phyloP scores from a whole-genome alignment of 2,888 invertebrate species.

The Ctenicera cuprea region DNA sequence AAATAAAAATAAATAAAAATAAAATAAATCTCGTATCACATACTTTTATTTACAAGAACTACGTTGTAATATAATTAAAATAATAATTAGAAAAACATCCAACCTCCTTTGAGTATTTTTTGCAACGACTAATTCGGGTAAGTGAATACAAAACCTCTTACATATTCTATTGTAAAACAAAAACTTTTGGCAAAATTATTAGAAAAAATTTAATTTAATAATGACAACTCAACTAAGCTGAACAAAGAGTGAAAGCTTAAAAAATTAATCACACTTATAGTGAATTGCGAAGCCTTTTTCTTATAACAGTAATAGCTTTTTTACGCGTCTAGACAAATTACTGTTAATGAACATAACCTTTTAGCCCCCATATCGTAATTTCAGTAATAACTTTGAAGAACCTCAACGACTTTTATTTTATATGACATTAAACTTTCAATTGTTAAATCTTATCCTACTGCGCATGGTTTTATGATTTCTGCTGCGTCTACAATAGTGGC shows the following conservation, averaged over 20 bases:
- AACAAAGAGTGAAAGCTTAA: background rate
- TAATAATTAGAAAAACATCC: too few species aligned
- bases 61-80: too few species aligned
- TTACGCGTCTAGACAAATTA: slow-evolving; percentile 41
- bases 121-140: too few species aligned
- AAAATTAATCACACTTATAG: background rate
- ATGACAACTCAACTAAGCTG: background rate
- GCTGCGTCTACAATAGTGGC: too few species aligned
- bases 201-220: too few species aligned
- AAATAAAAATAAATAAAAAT: too few species aligned
- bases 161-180: too few species aligned
- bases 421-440: slow-evolving; percentile 6
- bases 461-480: background rate
- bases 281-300: background rate
- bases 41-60: too few species aligned
- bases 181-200: too few species aligned
- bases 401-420: slow-evolving; percentile 6
- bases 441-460: background rate
- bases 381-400: background rate
- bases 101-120: too few species aligned
- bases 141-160: too few species aligned
- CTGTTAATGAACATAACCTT: slow-evolving; percentile 15
- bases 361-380: background rate
- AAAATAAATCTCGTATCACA: too few species aligned
- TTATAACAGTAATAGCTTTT: slow-evolving; percentile 12